Percentiles rank a stretch among this genome's conserved stretches.
These are phyloP conservation scores for Gila orcuttii DNA, from an alignment of 2,113 vertebrate genomes.

Conservation along the genomic window DNA sequence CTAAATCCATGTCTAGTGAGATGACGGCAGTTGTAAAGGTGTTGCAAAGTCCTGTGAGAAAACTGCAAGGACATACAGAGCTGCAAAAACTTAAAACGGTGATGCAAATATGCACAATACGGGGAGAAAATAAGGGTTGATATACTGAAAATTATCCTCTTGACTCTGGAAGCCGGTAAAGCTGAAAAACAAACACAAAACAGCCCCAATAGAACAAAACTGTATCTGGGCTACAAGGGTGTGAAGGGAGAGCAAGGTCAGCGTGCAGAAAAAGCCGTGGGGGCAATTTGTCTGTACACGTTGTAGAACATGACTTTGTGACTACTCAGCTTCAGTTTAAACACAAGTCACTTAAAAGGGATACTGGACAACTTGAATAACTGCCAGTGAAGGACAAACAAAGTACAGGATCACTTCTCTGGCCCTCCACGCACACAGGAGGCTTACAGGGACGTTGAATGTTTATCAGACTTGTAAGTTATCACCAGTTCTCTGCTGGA, in stretches of 20 bases:
- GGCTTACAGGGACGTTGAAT: conserved; percentile 38
- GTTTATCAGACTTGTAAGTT: conserved; percentile 56
- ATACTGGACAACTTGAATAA: conserved; percentile 11
- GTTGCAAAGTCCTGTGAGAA: conserved; percentile 27
- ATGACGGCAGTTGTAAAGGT: not conserved
- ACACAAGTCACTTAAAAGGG: conserved; percentile 42
- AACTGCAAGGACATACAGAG: conserved; percentile 44
- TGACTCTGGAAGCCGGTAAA: conserved; percentile 46
- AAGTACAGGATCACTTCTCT: not conserved
- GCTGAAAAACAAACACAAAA: conserved; percentile 59
- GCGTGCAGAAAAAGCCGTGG: conserved; percentile 58
- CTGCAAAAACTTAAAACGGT: conserved; percentile 42
- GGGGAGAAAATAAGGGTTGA: conserved; percentile 23
- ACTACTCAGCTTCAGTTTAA: conserved; percentile 50
- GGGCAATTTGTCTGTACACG: conserved; percentile 56
- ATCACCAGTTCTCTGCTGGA: conserved; percentile 43
- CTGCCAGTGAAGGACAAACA: conserved; percentile 35
- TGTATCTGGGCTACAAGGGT: conserved; percentile 46
- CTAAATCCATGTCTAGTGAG: not conserved
- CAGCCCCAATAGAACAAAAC: conserved; percentile 38
- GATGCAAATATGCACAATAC: conserved; percentile 49
- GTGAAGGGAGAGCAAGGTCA: conserved; percentile 62
- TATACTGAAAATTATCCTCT: conserved; percentile 41
- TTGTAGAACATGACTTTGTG: conserved; percentile 59
- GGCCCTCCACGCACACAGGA: not conserved